Percentiles rank a stretch among this genome's conserved stretches.
phyloP scores from a whole-genome alignment of 2,113 vertebrate species.

The Triplophysa rosa region DNA sequence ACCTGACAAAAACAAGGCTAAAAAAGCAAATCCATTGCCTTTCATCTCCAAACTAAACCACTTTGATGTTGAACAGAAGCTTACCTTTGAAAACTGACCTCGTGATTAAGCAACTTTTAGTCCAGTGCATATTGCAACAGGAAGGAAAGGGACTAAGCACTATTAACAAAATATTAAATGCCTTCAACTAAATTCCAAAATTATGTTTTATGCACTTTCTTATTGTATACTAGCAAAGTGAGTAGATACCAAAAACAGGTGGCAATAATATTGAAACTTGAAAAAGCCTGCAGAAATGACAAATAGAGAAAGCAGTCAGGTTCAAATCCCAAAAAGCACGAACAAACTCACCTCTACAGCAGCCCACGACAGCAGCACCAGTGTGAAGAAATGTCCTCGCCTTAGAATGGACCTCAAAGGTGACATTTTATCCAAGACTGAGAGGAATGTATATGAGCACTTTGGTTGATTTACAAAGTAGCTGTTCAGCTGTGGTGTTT shows the following conservation, averaged over 20 bases:
- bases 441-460: background rate
- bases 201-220: background rate
- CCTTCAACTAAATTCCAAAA: background rate
- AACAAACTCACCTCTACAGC: conserved; percentile 50
- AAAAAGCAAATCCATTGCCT: background rate
- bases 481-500: background rate
- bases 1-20: background rate
- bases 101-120: background rate
- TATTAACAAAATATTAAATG: background rate
- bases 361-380: conserved; percentile 51
- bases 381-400: conserved; percentile 29
- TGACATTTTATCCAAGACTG: conserved; percentile 30
- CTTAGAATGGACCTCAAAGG: conserved; percentile 24
- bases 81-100: background rate
- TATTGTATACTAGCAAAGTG: too few species aligned
- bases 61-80: background rate
- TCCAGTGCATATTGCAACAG: background rate
- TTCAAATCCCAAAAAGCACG: background rate
- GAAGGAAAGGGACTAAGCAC: background rate
- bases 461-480: background rate
- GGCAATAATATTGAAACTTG: too few species aligned
- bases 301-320: background rate
- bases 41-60: background rate
- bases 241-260: too few species aligned
- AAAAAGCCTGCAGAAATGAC: background rate